Evolutionary conservation across 1,140 invertebrate genomes (phyloP).

Genomic region (Drosophila ohnishii): DNA sequence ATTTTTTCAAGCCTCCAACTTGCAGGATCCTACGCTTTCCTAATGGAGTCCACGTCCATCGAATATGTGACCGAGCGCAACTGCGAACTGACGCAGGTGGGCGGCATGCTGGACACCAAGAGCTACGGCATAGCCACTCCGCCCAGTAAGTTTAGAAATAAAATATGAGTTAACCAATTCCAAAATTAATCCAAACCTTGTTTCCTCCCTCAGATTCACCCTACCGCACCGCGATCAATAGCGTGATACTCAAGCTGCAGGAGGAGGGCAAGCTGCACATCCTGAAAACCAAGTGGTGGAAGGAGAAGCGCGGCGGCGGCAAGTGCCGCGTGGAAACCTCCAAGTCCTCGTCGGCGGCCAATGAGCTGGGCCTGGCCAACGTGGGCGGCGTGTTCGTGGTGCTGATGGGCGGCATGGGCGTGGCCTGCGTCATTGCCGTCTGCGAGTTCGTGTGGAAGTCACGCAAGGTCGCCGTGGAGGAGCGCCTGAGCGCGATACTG

Average conservation of each 20-base stretch:
- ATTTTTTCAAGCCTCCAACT: too few relatives aligned
- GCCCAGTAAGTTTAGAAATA: slow-evolving; percentile 88
- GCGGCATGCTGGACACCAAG: slow-evolving; percentile 94
- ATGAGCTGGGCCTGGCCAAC: slow-evolving; percentile 94
- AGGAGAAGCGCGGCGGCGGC: slow-evolving; percentile 93
- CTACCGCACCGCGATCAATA: slow-evolving; percentile 93
- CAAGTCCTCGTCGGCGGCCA: slow-evolving; percentile 92
- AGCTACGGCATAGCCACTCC: slow-evolving; percentile 97
- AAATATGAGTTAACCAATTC: not conserved
- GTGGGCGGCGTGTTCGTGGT: slow-evolving; percentile 98
- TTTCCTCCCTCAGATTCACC: slow-evolving; percentile 88
- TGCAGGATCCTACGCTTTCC: slow-evolving; percentile 90
- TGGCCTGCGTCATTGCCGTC: slow-evolving; percentile 93
- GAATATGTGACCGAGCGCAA: slow-evolving; percentile 96
- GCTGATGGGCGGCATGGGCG: slow-evolving; percentile 94
- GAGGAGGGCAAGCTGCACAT: slow-evolving; percentile 96
- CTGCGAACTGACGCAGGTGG: slow-evolving; percentile 95
- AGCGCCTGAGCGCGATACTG: slow-evolving; percentile 88
- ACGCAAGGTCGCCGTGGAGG: slow-evolving; percentile 94
- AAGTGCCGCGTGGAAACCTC: slow-evolving; percentile 91
- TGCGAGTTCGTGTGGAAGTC: slow-evolving; percentile 97
- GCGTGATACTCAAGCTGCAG: slow-evolving; percentile 94
- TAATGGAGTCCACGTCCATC: slow-evolving; percentile 97
- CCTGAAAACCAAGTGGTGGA: slow-evolving; percentile 98
- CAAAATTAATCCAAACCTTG: not conserved